Percentiles rank a stretch among this genome's conserved stretches.
Evolutionary conservation across 2,113 vertebrate species (phyloP).

Genomic region (Pheucticus melanocephalus): DNA sequence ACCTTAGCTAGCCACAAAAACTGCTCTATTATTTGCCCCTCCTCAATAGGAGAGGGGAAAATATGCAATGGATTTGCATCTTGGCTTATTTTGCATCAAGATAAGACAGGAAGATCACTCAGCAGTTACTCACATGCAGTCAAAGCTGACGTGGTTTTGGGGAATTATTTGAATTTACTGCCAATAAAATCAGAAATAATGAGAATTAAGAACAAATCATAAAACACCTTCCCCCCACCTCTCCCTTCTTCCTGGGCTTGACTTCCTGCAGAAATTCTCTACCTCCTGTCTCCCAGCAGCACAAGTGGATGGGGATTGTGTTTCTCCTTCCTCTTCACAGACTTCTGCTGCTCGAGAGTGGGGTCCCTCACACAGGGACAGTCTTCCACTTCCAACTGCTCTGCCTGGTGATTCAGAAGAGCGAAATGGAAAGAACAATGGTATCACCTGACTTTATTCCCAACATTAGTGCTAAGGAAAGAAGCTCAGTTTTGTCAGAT

Average conservation of each 20-base stretch:
- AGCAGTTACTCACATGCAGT: not conserved
- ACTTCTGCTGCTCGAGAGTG: not conserved
- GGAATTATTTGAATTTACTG: not conserved
- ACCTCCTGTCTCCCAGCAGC: rapidly evolving
- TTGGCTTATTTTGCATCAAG: not conserved
- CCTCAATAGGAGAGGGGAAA: not conserved
- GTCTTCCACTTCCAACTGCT: not conserved
- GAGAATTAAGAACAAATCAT: not conserved
- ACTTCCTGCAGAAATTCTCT: not conserved
- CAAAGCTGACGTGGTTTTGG: not conserved
- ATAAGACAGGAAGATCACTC: not conserved
- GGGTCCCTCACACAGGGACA: not conserved
- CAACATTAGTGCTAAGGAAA: not conserved
- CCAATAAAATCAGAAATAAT: not conserved
- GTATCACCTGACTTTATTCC: not conserved
- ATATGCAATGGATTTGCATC: not conserved
- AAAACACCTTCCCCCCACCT: not conserved
- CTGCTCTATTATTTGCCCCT: not conserved
- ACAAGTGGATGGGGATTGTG: not conserved
- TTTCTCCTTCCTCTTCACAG: not conserved
- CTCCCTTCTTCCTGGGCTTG: not conserved
- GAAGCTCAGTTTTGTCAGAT: not conserved
- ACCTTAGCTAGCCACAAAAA: not conserved
- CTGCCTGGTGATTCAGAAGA: not conserved
- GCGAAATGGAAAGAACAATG: not conserved